These are phyloP conservation scores for Halcyon smyrnensis DNA, from an alignment of 2,797 vertebrate genomes.

Conservation along the genomic window DNA sequence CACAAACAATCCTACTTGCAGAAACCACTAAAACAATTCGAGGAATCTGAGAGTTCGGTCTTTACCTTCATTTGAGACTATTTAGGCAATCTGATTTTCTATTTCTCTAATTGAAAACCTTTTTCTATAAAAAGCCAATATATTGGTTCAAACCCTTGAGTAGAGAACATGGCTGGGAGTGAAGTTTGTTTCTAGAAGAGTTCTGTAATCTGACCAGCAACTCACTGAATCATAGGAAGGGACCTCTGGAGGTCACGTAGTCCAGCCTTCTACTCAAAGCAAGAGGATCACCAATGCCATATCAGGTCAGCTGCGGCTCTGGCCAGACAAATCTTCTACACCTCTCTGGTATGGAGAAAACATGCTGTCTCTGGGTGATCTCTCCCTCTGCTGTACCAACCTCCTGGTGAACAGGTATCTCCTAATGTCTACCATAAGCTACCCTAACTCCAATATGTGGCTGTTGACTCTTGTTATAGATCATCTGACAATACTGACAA, in stretches of 20 bases:
- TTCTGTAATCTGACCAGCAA: not conserved
- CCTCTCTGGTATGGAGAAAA: not conserved
- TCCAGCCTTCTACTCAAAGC: not conserved
- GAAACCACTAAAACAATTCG: not conserved
- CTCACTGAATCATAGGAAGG: not conserved
- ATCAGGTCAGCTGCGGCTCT: not conserved
- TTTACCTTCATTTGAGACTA: not conserved
- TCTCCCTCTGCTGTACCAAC: not conserved
- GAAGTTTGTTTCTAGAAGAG: not conserved
- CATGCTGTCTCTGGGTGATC: not conserved
- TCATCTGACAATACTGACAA: not conserved
- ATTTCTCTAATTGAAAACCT: not conserved
- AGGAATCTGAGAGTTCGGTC: not conserved
- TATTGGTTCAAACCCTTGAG: not conserved
- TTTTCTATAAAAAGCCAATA: not conserved
- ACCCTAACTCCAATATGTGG: not conserved
- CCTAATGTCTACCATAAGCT: not conserved
- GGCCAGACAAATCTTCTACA: not conserved
- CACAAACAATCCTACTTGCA: not conserved
- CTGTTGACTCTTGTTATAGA: fast-evolving
- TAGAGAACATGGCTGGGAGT: not conserved
- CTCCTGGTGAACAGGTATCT: not conserved
- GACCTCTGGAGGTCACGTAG: not conserved
- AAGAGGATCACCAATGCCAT: not conserved
- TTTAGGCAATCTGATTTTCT: not conserved